Evolutionary conservation across 2,797 vertebrate genomes (phyloP), one percentile per base, ranked within the genome.

Genomic region (Sebastolobus alascanus): DNA sequence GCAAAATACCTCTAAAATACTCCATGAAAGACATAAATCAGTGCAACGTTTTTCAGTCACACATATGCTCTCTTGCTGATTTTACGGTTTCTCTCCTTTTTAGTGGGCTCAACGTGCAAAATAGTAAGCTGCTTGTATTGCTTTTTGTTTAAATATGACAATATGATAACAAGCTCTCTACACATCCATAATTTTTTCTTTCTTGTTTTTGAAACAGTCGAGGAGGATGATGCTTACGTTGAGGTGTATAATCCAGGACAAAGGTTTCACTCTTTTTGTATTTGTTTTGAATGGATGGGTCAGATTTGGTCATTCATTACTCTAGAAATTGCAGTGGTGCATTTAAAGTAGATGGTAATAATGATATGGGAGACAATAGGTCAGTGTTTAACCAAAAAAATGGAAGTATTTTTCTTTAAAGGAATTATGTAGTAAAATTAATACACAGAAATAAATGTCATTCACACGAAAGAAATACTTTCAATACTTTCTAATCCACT

Each of bases 91-190:
- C 31, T 54, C 85, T 87, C 78, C 82, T 85, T 91, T 84, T 55
- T 84, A 46, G 40, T 43, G 40, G 40, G 40, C 14, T 68, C 20
- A 12, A 25, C 6, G 68, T 65, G 72, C 86, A 83, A 66, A 89
- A 69, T 89, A 83, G 95, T 96, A 94, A 94, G 95, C 18, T 5
- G 20, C 7, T 73, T 64, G 4, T 3, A n/a, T 18, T 29, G 35
- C 6, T 82, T 33, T 16, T 40, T 8, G 5, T 46, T 33, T 10
- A 29, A 68, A 38, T 63, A 56, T 63, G 58, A 31, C 6, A 46
- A 31, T 27, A 13, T 29, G 14, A 60, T 33, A 69, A 50, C 14
- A 43, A 46, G 40, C 40, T 46, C 40, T 46, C 40, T 46, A 7
- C 40, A 46, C 40, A 18, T 14, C 16, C 40, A 16, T 16, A 6